Percentiles rank a stretch among this genome's conserved stretches.
phyloP scores from a whole-genome alignment of 2,888 invertebrate genomes.

The Sialis fuliginosa region DNA sequence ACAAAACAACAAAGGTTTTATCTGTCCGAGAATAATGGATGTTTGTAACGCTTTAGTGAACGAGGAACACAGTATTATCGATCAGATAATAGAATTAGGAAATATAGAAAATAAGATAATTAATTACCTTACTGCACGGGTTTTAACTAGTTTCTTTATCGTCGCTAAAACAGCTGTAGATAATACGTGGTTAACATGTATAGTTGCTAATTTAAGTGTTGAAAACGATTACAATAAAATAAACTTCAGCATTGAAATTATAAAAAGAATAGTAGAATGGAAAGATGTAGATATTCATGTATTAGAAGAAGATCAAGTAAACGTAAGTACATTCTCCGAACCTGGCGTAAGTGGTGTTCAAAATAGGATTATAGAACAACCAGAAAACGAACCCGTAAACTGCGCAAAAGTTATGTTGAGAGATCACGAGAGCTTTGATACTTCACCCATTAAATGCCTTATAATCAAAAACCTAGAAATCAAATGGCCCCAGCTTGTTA shows the following conservation, averaged over 20 bases:
- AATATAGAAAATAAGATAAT: slow-evolving; percentile 65
- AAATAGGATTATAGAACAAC: slow-evolving; percentile 13
- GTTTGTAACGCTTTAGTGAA: slow-evolving; percentile 63
- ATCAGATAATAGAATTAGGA: slow-evolving; percentile 64
- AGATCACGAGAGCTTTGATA: slow-evolving; percentile 69
- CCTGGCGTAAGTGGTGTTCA: slow-evolving; percentile 15
- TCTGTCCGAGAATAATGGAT: slow-evolving; percentile 64
- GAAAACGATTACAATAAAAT: slow-evolving; percentile 53
- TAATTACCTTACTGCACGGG: slow-evolving; percentile 61
- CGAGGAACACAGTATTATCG: slow-evolving; percentile 68
- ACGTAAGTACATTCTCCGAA: slow-evolving; percentile 15
- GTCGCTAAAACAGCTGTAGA: slow-evolving; percentile 69
- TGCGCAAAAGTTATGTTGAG: slow-evolving; percentile 46
- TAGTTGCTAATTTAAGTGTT: slow-evolving; percentile 51
- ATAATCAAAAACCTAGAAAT: slow-evolving; percentile 72
- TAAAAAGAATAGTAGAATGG: slow-evolving; percentile 77
- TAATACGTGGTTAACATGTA: slow-evolving; percentile 60
- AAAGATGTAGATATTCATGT: slow-evolving; percentile 69
- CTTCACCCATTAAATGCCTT: slow-evolving; percentile 69
- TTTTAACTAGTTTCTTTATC: slow-evolving; percentile 66
- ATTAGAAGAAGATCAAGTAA: slow-evolving; percentile 42
- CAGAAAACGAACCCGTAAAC: slow-evolving; percentile 12
- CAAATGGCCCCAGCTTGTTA: slow-evolving; percentile 68
- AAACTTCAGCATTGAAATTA: slow-evolving; percentile 67
- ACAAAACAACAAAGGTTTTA: slow-evolving; percentile 64